Conservation (phyloP, 2,797 vertebrate species). For the Decapterus maruadsi region DNA sequence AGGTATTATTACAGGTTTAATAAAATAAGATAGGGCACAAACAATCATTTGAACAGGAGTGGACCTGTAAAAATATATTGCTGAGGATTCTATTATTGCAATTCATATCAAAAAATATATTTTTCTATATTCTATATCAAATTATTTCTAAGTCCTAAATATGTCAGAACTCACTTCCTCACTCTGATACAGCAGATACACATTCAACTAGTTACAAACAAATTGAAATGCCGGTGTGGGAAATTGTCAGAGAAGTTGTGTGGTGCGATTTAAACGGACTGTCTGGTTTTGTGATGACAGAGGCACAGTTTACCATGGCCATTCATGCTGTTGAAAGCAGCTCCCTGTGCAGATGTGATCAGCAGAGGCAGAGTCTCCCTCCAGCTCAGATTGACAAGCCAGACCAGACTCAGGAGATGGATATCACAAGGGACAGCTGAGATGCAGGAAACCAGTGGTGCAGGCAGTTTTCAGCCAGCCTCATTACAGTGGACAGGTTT, state of each 20-base stretch:
- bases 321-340: conserved; percentile 77
- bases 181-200: conserved; percentile 7
- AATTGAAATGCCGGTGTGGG: conserved; percentile 31
- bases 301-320: conserved; percentile 74
- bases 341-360: conserved; percentile 80
- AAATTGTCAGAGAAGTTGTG: conserved; percentile 48
- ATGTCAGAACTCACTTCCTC: conserved; percentile 32
- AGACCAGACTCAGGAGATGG: conserved; percentile 78
- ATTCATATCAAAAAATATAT: conserved; percentile 16
- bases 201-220: conserved; percentile 25
- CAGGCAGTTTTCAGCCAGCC: conserved; percentile 79
- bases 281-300: conserved; percentile 75
- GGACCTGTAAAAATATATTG: conserved; percentile 19
- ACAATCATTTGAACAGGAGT: conserved; percentile 33
- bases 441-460: conserved; percentile 77
- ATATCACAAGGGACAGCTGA: conserved; percentile 80
- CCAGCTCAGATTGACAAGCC: conserved; percentile 79
- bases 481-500: conserved; percentile 77
- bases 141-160: conserved; percentile 31
- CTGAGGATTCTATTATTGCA: conserved; percentile 18
- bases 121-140: conserved; percentile 30
- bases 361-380: conserved; percentile 75
- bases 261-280: conserved; percentile 62
- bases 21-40: conserved; percentile 28
- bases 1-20: conserved; percentile 50